Percentiles rank a stretch among this genome's conserved stretches.
Conservation (phyloP, 1,140 invertebrate genomes). For the Augochlora pura region DNA sequence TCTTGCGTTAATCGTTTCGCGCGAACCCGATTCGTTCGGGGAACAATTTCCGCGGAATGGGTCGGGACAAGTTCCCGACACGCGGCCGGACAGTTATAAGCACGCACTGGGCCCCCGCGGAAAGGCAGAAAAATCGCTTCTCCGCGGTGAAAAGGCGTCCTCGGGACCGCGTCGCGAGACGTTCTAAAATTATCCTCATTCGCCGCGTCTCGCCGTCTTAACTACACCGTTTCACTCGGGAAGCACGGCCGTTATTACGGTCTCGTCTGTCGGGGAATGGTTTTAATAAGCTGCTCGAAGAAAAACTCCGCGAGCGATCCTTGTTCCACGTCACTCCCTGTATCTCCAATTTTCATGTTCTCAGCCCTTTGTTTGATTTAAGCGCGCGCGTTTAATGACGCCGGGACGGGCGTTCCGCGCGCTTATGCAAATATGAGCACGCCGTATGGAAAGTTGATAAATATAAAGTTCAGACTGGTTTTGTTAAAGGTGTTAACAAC, state of each 20-base stretch:
- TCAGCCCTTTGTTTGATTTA: no score
- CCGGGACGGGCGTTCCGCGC: no score
- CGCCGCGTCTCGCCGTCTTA: background rate
- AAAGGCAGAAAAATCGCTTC: constrained; percentile 18
- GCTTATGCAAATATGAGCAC: no score
- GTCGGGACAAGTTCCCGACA: background rate
- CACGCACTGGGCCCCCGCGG: background rate
- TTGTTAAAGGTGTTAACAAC: no score
- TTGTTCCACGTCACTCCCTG: background rate
- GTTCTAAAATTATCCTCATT: constrained; percentile 23
- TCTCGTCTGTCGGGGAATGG: background rate
- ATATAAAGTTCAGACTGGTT: no score
- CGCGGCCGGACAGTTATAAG: background rate
- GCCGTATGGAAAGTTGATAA: no score
- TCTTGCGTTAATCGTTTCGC: constrained; percentile 22
- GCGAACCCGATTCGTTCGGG: constrained; percentile 22
- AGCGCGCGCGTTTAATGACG: no score
- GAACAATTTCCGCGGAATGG: constrained; percentile 9
- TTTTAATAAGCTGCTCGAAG: constrained; percentile 14
- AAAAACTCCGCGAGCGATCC: background rate
- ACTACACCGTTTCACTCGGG: background rate
- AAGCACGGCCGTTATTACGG: background rate
- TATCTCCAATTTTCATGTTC: no score
- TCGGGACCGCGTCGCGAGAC: background rate
- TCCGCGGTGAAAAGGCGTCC: background rate